Evolutionary conservation across 2,797 vertebrate species (phyloP).

Genomic region (Spea hammondii): DNA sequence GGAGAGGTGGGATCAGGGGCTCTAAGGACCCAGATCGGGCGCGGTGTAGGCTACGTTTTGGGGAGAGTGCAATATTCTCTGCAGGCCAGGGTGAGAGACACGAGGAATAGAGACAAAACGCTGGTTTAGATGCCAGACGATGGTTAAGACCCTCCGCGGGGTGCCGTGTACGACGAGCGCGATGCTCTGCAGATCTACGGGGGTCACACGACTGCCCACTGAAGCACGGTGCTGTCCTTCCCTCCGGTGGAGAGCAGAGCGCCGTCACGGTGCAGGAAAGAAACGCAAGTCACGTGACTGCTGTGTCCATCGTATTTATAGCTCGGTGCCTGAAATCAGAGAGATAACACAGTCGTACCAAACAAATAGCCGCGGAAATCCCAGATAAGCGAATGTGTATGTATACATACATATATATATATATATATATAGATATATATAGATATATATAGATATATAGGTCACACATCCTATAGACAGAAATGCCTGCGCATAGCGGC

Average conservation of each 20-base stretch:
- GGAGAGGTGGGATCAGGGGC: not conserved
- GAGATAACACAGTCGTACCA: not conserved
- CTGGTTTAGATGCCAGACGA: constrained; percentile 6
- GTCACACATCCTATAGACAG: not conserved
- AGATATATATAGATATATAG: too few species aligned
- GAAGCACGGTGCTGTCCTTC: constrained; percentile 86
- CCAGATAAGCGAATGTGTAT: too few species aligned
- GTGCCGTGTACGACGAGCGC: too few species aligned
- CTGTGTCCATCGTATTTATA: constrained; percentile 85
- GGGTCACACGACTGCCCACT: constrained; percentile 79
- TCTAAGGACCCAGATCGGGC: not conserved
- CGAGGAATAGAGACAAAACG: not conserved
- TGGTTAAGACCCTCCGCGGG: constrained; percentile 6
- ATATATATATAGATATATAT: too few species aligned
- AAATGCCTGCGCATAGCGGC: not conserved
- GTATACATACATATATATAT: too few species aligned
- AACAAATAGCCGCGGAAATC: too few species aligned
- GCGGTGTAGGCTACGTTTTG: not conserved
- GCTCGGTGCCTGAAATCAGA: constrained; percentile 73
- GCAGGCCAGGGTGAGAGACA: not conserved
- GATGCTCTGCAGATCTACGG: not conserved
- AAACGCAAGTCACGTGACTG: constrained; percentile 90
- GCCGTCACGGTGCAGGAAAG: constrained; percentile 83
- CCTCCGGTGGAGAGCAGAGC: constrained; percentile 82
- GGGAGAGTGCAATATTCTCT: not conserved